Conservation (phyloP, 1,140 invertebrate species). For the Octopus bimaculoides region DNA sequence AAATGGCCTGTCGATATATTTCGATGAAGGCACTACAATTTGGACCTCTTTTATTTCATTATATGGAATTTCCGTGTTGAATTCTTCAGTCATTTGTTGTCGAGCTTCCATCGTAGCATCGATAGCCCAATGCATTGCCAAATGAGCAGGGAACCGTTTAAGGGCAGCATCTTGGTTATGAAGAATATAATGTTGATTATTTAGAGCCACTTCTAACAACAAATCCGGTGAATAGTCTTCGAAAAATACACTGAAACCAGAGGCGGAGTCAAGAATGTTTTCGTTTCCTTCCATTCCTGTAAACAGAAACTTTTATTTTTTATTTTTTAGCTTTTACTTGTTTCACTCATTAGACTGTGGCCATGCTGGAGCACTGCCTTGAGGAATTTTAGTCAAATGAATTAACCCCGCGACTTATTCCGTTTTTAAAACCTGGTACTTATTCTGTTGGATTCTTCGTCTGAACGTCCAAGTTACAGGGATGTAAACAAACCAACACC, state of each 20-base stretch:
- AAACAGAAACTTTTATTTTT: neutral
- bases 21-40: conserved; percentile 37
- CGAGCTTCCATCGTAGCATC: conserved; percentile 34
- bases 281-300: conserved; percentile 37
- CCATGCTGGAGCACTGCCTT: too few species aligned
- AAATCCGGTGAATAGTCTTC: conserved; percentile 39
- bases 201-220: conserved; percentile 16
- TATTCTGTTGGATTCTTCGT: too few species aligned
- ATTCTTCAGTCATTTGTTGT: conserved; percentile 15
- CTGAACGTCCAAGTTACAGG: too few species aligned
- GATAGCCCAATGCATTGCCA: conserved; percentile 49
- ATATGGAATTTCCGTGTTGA: neutral
- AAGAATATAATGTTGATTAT: conserved; percentile 24
- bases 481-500: too few species aligned
- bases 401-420: too few species aligned
- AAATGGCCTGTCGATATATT: conserved; percentile 43
- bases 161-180: conserved; percentile 43
- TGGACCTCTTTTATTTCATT: conserved; percentile 26
- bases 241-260: conserved; percentile 43
- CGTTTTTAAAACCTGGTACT: too few species aligned
- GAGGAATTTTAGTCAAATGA: too few species aligned
- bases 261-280: conserved; percentile 39
- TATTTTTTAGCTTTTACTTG: too few species aligned
- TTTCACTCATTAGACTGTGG: too few species aligned
- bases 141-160: conserved; percentile 44